These are phyloP conservation scores for Saccopteryx bilineata DNA, from an alignment of 2,113 vertebrate species.

Conservation along the genomic window DNA sequence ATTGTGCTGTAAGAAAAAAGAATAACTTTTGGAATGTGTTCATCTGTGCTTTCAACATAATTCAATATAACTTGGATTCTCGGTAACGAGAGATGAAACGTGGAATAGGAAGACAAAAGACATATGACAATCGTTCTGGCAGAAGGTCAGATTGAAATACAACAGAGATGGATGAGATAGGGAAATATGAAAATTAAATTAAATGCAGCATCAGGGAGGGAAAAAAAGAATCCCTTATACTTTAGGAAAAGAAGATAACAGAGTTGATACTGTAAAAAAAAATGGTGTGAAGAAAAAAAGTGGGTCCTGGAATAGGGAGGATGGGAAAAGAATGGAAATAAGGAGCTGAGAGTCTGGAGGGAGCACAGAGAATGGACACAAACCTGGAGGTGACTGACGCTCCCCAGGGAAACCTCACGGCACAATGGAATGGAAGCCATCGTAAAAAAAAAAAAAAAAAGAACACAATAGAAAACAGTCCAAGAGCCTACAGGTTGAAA, in stretches of 20 bases:
- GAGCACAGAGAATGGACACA: background rate
- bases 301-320: background rate
- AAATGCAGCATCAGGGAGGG: background rate
- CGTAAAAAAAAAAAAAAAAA: background rate
- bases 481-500: background rate
- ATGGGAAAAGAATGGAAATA: background rate
- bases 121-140: background rate
- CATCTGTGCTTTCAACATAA: constrained; percentile 29
- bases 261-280: background rate
- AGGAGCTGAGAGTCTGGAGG: background rate
- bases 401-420: background rate
- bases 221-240: background rate
- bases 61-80: constrained; percentile 42
- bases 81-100: constrained; percentile 55
- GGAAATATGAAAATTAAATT: constrained; percentile 66
- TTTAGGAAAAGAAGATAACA: background rate
- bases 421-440: background rate
- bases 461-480: background rate
- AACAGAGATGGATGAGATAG: constrained; percentile 53
- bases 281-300: background rate
- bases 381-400: background rate
- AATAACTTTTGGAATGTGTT: constrained; percentile 19
- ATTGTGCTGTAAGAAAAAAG: background rate
- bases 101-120: constrained; percentile 57
- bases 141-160: constrained; percentile 31